Evolutionary conservation across 2,888 invertebrate species (phyloP), one percentile per base, ranked within the genome.

Genomic region (Limnephilus marmoratus): DNA sequence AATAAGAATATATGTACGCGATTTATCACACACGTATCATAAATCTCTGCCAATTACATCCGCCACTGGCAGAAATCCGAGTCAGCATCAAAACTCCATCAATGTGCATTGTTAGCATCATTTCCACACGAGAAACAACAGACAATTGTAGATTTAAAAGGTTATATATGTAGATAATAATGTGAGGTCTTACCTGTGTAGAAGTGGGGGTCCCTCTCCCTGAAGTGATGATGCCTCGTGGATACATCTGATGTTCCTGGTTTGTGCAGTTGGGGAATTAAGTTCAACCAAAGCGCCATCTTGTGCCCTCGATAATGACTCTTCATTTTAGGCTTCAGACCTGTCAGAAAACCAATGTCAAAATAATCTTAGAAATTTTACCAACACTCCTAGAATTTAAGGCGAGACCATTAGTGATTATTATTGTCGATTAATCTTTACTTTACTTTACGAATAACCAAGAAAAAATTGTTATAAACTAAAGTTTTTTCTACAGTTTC

Each of bases 261-360:
- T 94, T 98, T 97, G 95, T 98, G 98, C 93, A 98, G 97, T 95
- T 98, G 98, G 29, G 98, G 98, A 94, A 98, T 97, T 91, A 98
- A 96, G 94, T 98, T 98, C 94, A 98, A 95, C 99, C 99, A 99
- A 93, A 98, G 97, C 92, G 98, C 98, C 97, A 98, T 97, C 96
- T 98, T 98, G 96, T 98, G 98, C 0, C 98, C 98, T 41, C 98
- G 97, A 95, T 98, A 98, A 96, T 98, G 98, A 94, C 98, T 98
- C 94, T 97, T 97, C 95, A 98, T 97, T 94, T 97, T 97, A 31
- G 97, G 96, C 94, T 97, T 97, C 49, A 96, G 96, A 88, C 97
- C 98, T 98, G 41, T 24, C 34, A 90, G 81, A 13, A 68, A 24
- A 68, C 68, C 18, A 68, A 7, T 7, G 7, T 24, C 24, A 68